phyloP scores from a whole-genome alignment of 2,797 vertebrate genomes.

The Takifugu rubripes region DNA sequence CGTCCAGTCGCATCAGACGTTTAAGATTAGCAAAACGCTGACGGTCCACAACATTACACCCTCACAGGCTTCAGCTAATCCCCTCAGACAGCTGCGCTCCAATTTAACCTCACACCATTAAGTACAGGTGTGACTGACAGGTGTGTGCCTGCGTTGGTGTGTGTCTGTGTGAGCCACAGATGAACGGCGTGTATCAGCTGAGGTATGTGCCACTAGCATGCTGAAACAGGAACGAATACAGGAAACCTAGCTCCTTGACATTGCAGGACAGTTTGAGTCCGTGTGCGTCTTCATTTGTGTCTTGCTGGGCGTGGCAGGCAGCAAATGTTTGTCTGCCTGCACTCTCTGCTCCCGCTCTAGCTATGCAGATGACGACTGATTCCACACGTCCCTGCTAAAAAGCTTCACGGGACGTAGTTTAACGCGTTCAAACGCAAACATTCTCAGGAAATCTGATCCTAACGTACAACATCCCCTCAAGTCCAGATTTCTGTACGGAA shows the following conservation, averaged over 20 bases:
- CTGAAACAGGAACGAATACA: constrained; percentile 47
- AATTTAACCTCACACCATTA: constrained; percentile 1
- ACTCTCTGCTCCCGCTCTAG: neutral
- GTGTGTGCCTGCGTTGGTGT: neutral
- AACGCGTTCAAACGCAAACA: constrained; percentile 1
- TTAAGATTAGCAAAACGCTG: constrained; percentile 18
- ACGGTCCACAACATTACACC: constrained; percentile 8
- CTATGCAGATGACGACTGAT: neutral
- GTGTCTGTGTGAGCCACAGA: neutral
- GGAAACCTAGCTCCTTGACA: constrained; percentile 41
- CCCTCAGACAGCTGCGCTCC: constrained; percentile 20
- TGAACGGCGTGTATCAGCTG: constrained; percentile 35
- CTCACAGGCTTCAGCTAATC: constrained; percentile 20
- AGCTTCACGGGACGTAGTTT: neutral
- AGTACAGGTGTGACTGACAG: constrained; percentile 5
- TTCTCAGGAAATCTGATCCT: no score
- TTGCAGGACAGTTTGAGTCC: constrained; percentile 2
- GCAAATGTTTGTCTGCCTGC: constrained; percentile 11
- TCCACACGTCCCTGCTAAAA: neutral
- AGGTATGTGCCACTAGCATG: constrained; percentile 61
- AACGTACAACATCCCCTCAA: no score
- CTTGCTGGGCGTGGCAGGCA: constrained; percentile 28
- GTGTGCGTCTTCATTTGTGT: constrained; percentile 1
- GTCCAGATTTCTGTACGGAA: no score
- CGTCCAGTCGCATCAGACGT: constrained; percentile 6